phyloP scores from a whole-genome alignment of 2,113 vertebrate species.

The Nymphicus hollandicus region DNA sequence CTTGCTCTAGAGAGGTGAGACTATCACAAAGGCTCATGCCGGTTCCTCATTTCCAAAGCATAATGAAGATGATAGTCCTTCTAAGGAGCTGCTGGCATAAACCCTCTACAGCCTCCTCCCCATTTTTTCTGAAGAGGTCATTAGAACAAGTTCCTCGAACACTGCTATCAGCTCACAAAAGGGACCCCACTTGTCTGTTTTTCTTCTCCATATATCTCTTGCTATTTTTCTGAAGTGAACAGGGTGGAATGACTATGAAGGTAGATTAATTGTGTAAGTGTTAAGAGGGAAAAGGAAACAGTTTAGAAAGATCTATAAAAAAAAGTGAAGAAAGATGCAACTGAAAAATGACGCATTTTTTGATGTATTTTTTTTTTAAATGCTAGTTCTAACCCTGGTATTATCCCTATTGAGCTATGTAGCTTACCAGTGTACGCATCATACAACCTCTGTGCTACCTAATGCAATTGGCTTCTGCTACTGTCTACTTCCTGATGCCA shows the following conservation, averaged over 20 bases:
- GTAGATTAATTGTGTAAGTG: neutral
- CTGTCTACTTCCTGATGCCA: neutral
- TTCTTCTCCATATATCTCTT: neutral
- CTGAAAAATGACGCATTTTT: neutral
- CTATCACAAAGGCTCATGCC: neutral
- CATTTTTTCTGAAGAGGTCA: neutral
- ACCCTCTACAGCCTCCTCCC: neutral
- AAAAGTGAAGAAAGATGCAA: neutral
- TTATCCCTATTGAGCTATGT: neutral
- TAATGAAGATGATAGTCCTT: neutral
- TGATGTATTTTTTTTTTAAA: neutral
- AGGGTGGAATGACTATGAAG: neutral
- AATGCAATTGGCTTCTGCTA: neutral
- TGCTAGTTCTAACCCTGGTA: neutral
- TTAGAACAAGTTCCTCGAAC: neutral
- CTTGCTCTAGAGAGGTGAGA: neutral
- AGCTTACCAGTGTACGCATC: neutral
- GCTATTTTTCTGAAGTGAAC: neutral
- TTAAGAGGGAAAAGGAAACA: accelerated
- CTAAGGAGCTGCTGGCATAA: neutral
- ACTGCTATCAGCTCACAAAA: neutral
- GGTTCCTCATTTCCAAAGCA: neutral
- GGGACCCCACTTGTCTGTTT: neutral
- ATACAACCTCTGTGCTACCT: neutral
- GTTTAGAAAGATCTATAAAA: neutral